Base-by-base conservation (phyloP, 1,140 invertebrate species). In the Hirudo medicinalis region DNA sequence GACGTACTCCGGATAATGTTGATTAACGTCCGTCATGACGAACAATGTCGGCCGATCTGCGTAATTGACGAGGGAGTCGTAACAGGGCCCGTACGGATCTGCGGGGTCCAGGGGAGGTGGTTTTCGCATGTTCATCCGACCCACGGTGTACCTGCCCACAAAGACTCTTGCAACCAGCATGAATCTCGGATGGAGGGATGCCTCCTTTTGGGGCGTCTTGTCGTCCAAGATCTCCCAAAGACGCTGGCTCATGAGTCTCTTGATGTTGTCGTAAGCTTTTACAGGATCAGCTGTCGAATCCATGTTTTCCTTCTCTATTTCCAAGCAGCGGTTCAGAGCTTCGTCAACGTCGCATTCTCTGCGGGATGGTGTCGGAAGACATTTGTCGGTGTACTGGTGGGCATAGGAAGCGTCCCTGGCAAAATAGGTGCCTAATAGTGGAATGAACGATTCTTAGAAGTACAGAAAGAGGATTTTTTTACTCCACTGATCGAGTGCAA, bases 91-190 rank as follows among this genome's bases (percentile, higher is more conserved):
- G 43, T 53, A 53, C 4, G 67, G 32, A 17, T 60, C 49, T 9
- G 22, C 69, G 0, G 74, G 71, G 36, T 76, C 75, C 55, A 75
- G 72, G 8, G 75, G 75, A 9, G 79, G 78, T 2, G 78, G 78
- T 32, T 76, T 75, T 29, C 72, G 68, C 68, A 74, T 76, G 25
- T 40, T 63, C 25, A 40, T n/a, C 15, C 76, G 22, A 8, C 79
- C 79, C 4, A 13, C 36, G 6, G 76, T 75, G 69, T 70, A 77
- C 9, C 76, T 72, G 6, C 79, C 79, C 25, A 77, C 75, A 54
- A 80, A 69, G 13, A 79, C 79, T 19, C 69, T 73, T 0, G 76
- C 77, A 54, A 79, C 70, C 55, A 79, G 77, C 78, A 79, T 78
- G 22, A 60, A 27, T 17, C 57, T 53, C 17, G n/a, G 8, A 25